These are phyloP conservation scores for Elephas maximus DNA, from an alignment of 2,113 vertebrate genomes.

Conservation along the genomic window DNA sequence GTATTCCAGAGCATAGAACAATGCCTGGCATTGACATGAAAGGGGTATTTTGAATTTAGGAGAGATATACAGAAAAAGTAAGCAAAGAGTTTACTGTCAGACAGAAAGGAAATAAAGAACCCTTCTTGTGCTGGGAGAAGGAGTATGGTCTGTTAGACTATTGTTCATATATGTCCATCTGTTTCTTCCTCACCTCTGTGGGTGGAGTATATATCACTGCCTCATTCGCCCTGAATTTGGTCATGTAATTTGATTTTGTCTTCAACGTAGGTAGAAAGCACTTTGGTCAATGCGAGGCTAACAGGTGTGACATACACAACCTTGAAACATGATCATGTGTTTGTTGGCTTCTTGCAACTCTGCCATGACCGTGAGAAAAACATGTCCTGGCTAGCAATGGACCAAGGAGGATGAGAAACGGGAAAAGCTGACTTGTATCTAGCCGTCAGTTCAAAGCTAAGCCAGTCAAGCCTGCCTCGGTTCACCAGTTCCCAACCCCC, in stretches of 20 bases:
- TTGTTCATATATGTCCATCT: background rate
- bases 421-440: background rate
- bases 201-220: background rate
- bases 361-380: background rate
- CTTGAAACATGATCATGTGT: background rate
- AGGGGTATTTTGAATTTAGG: background rate
- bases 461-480: background rate
- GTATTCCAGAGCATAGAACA: background rate
- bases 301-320: background rate
- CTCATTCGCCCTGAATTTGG: background rate
- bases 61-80: constrained; percentile 43
- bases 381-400: background rate
- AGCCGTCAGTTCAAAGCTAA: background rate
- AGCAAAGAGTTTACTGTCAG: background rate
- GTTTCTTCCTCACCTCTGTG: background rate
- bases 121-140: background rate
- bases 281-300: background rate
- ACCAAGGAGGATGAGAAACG: background rate
- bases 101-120: background rate
- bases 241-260: background rate
- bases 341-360: background rate
- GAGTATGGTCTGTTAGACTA: background rate
- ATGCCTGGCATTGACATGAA: background rate
- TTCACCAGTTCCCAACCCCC: background rate
- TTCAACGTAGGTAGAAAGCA: background rate